Conservation (phyloP, 2,797 vertebrate genomes). For the Ceyx erithaca region DNA sequence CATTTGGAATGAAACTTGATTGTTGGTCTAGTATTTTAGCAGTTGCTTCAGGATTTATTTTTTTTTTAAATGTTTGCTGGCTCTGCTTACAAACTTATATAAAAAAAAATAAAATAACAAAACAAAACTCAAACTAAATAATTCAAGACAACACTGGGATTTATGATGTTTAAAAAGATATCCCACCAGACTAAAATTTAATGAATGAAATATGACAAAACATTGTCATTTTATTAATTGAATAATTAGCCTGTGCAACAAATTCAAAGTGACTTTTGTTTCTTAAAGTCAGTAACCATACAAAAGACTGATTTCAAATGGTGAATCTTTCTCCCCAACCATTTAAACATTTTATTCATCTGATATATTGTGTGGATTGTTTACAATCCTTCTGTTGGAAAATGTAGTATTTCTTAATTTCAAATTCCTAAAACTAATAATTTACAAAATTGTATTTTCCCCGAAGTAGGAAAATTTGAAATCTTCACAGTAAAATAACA, state of each 20-base stretch:
- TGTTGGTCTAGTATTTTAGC: neutral
- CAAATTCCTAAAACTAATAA: neutral
- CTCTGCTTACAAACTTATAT: too few species aligned
- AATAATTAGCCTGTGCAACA: too few species aligned
- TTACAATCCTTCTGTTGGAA: neutral
- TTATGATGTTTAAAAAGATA: too few species aligned
- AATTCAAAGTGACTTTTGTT: neutral
- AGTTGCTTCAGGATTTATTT: neutral
- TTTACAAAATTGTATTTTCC: neutral
- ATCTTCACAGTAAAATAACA: neutral
- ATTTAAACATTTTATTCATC: neutral
- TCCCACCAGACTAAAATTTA: too few species aligned
- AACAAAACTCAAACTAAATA: too few species aligned
- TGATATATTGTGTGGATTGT: neutral
- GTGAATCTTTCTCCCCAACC: too few species aligned
- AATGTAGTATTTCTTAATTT: neutral
- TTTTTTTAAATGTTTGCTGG: too few species aligned
- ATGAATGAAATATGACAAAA: too few species aligned
- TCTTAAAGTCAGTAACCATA: neutral
- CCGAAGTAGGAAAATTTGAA: neutral
- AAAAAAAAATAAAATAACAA: too few species aligned
- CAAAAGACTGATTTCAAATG: neutral
- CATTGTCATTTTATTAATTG: too few species aligned
- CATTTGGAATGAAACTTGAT: neutral
- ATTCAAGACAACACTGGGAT: too few species aligned